Evolutionary conservation across 2,888 invertebrate genomes (phyloP).

Genomic region (Allacma fusca): DNA sequence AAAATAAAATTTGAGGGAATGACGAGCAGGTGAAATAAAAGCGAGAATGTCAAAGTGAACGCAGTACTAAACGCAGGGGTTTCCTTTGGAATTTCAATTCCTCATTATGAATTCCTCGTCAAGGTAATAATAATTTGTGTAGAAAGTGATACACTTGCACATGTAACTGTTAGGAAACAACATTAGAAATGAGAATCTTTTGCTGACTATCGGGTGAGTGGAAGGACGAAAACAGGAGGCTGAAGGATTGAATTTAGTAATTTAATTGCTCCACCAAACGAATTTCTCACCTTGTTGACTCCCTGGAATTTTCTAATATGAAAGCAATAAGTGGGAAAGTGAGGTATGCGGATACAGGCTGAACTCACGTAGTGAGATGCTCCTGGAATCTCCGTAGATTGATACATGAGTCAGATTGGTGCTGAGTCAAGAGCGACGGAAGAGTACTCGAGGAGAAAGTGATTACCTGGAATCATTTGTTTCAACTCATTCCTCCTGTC

Average conservation of each 20-base stretch:
- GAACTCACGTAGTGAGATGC: not conserved
- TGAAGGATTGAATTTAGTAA: conserved; percentile 28
- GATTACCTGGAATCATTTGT: conserved; percentile 22
- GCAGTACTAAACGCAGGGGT: too few species aligned
- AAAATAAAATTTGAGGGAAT: too few species aligned
- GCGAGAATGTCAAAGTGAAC: too few species aligned
- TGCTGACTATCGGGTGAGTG: too few species aligned
- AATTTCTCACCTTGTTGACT: conserved; percentile 56
- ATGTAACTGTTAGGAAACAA: too few species aligned
- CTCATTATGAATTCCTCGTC: too few species aligned
- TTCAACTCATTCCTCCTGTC: conserved; percentile 28
- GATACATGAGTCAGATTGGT: not conserved
- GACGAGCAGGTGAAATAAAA: too few species aligned
- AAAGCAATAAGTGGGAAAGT: not conserved
- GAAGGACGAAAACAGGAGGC: too few species aligned
- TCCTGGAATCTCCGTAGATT: not conserved
- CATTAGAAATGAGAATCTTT: too few species aligned
- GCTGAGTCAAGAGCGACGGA: not conserved
- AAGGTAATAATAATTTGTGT: too few species aligned
- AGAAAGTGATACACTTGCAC: too few species aligned
- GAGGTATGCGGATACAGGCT: not conserved
- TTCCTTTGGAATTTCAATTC: too few species aligned
- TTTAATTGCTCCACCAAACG: conserved; percentile 41
- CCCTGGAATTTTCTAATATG: conserved; percentile 57
- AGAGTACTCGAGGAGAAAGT: conserved; percentile 28